These are phyloP conservation scores for Ormyrus labotus DNA, from an alignment of 2,888 invertebrate genomes.

Conservation along the genomic window DNA sequence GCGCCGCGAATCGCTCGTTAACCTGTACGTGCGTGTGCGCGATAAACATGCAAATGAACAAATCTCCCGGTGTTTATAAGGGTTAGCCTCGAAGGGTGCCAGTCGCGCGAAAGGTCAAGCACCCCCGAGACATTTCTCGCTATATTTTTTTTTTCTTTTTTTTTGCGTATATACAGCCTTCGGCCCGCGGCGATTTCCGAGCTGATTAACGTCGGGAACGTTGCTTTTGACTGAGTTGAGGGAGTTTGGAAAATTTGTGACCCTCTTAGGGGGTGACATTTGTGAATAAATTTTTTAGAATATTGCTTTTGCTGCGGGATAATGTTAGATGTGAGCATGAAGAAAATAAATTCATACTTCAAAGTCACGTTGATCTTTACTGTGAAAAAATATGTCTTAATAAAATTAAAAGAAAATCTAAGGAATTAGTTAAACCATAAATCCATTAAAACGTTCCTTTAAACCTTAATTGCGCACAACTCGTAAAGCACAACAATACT, in stretches of 20 bases:
- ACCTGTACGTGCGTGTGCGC: conserved; percentile 12
- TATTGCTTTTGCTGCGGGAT: no score
- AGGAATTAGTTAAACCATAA: no score
- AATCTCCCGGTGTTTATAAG: neutral
- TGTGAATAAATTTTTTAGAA: no score
- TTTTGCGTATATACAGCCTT: neutral
- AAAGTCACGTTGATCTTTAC: no score
- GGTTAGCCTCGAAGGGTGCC: conserved; percentile 22
- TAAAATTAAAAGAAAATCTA: no score
- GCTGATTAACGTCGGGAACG: neutral
- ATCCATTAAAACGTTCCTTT: no score
- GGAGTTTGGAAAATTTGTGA: neutral
- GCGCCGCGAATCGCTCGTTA: conserved; percentile 10
- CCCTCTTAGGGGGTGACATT: neutral
- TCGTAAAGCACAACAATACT: no score
- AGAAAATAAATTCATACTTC: no score
- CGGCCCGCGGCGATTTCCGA: neutral
- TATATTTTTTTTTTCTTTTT: neutral
- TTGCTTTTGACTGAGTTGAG: neutral
- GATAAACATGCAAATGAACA: conserved; percentile 49
- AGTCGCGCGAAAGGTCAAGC: conserved; percentile 21
- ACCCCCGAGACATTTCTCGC: neutral
- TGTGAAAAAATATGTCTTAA: no score
- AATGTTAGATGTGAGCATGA: no score
- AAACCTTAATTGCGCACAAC: no score